Conservation (phyloP, 2,888 invertebrate species). For the Tetropium fuscum region DNA sequence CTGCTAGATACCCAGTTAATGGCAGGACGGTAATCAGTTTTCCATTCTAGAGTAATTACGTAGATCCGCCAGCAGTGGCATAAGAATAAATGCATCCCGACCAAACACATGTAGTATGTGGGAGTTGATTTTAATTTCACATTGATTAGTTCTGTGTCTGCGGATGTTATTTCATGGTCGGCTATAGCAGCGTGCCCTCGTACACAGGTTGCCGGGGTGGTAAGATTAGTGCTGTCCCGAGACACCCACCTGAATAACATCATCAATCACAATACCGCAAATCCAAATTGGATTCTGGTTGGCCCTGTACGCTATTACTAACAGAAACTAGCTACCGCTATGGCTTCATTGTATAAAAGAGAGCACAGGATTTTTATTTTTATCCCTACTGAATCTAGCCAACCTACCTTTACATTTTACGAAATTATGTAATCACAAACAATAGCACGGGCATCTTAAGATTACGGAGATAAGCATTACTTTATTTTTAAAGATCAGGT, state of each 20-base stretch:
- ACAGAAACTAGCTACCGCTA: constrained; percentile 34
- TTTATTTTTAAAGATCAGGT: too few relatives aligned
- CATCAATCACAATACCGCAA: constrained; percentile 60
- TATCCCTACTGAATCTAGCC: not conserved
- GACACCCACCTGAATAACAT: constrained; percentile 57
- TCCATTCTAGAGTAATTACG: too few relatives aligned
- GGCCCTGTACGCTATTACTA: constrained; percentile 36
- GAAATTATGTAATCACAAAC: too few relatives aligned
- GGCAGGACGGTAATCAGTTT: too few relatives aligned
- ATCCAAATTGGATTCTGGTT: constrained; percentile 57
- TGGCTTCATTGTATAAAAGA: constrained; percentile 28
- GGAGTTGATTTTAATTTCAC: constrained; percentile 41
- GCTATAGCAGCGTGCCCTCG: constrained; percentile 42
- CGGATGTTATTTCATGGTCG: constrained; percentile 10
- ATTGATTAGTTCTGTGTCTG: constrained; percentile 44
- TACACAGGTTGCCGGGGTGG: constrained; percentile 37
- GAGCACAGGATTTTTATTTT: not conserved
- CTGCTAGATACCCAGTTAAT: too few relatives aligned
- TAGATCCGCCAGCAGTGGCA: too few relatives aligned
- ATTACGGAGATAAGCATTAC: too few relatives aligned
- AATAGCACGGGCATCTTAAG: too few relatives aligned
- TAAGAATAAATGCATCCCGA: constrained; percentile 15
- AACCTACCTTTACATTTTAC: too few relatives aligned
- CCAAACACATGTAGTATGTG: constrained; percentile 26
- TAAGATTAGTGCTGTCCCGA: constrained; percentile 51